Percentiles rank a stretch among this genome's conserved stretches.
phyloP scores from a whole-genome alignment of 2,113 vertebrate species.

The Caranx melampygus region DNA sequence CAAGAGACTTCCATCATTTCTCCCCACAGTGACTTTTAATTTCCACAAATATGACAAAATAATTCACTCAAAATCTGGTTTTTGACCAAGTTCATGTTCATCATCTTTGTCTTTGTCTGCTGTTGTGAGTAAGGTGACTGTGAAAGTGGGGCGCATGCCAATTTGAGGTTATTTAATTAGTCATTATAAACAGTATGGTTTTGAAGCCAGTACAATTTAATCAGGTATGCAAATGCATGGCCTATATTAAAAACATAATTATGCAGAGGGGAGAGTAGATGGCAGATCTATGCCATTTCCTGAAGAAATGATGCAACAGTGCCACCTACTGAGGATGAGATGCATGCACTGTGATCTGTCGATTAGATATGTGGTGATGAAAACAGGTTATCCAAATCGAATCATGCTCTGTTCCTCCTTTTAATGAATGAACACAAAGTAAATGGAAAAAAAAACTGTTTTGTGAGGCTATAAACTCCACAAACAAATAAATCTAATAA shows the following conservation, averaged over 20 bases:
- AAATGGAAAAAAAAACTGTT: background rate
- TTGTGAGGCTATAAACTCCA: background rate
- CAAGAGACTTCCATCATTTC: background rate
- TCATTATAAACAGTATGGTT: slow-evolving; percentile 56
- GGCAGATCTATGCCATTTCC: background rate
- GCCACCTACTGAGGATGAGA: slow-evolving; percentile 68
- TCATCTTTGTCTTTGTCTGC: slow-evolving; percentile 16
- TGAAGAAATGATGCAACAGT: slow-evolving; percentile 62
- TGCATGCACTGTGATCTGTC: slow-evolving; percentile 25
- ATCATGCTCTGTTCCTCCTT: background rate
- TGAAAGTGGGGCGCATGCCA: slow-evolving; percentile 49
- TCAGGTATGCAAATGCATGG: slow-evolving; percentile 71
- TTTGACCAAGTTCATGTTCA: slow-evolving; percentile 19
- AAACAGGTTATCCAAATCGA: background rate
- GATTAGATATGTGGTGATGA: background rate
- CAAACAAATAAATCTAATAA: background rate
- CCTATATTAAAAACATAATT: slow-evolving; percentile 70
- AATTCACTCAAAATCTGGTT: slow-evolving; percentile 10
- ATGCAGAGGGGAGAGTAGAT: slow-evolving; percentile 33
- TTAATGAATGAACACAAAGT: background rate
- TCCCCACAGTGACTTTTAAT: background rate
- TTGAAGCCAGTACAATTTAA: slow-evolving; percentile 63
- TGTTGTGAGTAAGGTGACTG: slow-evolving; percentile 36
- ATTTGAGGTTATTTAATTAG: slow-evolving; percentile 63
- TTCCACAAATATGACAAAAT: slow-evolving; percentile 12